These are phyloP conservation scores for Bugula neritina DNA, from an alignment of 2,888 invertebrate genomes.

Conservation along the genomic window DNA sequence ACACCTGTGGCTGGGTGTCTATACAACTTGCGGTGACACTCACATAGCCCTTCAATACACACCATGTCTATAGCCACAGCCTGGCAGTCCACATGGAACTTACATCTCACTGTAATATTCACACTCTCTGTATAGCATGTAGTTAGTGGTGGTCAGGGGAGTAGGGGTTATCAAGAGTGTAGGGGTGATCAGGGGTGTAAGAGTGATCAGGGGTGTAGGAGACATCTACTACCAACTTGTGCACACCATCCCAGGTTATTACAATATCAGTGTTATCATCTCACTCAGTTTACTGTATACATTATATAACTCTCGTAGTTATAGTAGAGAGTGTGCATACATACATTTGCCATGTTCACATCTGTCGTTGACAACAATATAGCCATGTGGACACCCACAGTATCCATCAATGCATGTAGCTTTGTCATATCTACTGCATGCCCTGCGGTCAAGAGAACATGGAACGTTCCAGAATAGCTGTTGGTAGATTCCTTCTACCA, in stretches of 20 bases:
- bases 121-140: too few relatives aligned
- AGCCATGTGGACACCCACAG: not conserved
- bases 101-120: not conserved
- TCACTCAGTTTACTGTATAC: too few relatives aligned
- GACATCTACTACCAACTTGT: too few relatives aligned
- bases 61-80: not conserved
- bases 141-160: too few relatives aligned
- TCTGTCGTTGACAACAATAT: not conserved
- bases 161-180: too few relatives aligned
- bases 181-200: too few relatives aligned
- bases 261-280: too few relatives aligned
- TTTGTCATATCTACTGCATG: not conserved
- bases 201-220: too few relatives aligned
- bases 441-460: not conserved
- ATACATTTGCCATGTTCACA: not conserved
- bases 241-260: too few relatives aligned
- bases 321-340: too few relatives aligned
- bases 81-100: not conserved
- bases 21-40: not conserved
- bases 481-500: not conserved
- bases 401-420: not conserved
- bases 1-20: not conserved
- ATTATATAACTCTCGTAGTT: too few relatives aligned
- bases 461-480: not conserved
- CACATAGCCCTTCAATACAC: not conserved